A percentile compares a stretch with the other conserved stretches of the same genome.
These are phyloP conservation scores for Copsychus sechellarum DNA, from an alignment of 2,113 vertebrate genomes.

Conservation along the genomic window DNA sequence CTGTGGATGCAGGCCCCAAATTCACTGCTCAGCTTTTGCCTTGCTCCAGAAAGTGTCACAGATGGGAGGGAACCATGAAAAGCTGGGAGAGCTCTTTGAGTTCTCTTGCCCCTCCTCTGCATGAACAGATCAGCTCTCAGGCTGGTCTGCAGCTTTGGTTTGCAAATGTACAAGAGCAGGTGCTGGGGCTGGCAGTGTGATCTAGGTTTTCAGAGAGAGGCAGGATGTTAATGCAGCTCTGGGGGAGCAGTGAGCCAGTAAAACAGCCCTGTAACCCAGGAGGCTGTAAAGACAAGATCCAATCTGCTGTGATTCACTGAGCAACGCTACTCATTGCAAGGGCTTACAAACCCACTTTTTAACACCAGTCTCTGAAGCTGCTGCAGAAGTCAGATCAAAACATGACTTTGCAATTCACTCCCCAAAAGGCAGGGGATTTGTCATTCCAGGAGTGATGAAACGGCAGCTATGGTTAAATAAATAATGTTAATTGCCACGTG, in stretches of 20 bases:
- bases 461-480: not conserved
- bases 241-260: not conserved
- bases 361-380: not conserved
- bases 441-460: not conserved
- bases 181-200: constrained; percentile 2
- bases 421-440: not conserved
- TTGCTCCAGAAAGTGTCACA: not conserved
- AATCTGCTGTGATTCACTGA: constrained; percentile 32
- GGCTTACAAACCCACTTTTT: not conserved
- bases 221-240: not conserved
- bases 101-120: not conserved
- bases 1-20: not conserved
- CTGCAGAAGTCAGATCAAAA: not conserved
- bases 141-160: not conserved
- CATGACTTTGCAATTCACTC: not conserved
- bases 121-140: not conserved
- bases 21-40: not conserved
- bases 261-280: not conserved
- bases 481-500: not conserved
- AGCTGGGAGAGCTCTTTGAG: not conserved
- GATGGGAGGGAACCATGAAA: not conserved
- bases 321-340: not conserved
- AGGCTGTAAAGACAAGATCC: constrained; percentile 28
- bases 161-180: not conserved
- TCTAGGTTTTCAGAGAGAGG: not conserved